These are phyloP conservation scores for Drosophila setifemur DNA, from an alignment of 1,140 invertebrate genomes.

Conservation along the genomic window DNA sequence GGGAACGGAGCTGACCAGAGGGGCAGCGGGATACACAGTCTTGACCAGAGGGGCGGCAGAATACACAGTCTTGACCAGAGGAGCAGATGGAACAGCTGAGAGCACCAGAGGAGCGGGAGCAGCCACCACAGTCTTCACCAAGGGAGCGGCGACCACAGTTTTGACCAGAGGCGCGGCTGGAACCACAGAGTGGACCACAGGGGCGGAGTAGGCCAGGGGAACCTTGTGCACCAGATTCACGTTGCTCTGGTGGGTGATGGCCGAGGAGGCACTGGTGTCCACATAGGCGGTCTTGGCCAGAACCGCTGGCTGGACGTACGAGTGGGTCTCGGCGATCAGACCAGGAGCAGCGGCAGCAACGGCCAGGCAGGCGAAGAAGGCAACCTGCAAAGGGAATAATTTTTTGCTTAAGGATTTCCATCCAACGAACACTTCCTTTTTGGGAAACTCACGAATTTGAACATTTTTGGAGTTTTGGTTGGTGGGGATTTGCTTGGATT, in stretches of 20 bases:
- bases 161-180: constrained; percentile 10
- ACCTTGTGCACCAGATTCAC: constrained; percentile 72
- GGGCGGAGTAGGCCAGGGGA: constrained; percentile 50
- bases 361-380: constrained; percentile 68
- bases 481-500: constrained; percentile 35
- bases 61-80: constrained; percentile 49
- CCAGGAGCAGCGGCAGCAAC: constrained; percentile 71
- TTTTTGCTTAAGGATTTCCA: background rate
- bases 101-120: constrained; percentile 70
- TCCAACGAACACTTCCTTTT: background rate
- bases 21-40: constrained; percentile 20
- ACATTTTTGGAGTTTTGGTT: constrained; percentile 54
- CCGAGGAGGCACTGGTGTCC: constrained; percentile 74
- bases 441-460: constrained; percentile 77
- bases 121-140: constrained; percentile 51
- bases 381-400: constrained; percentile 27
- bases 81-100: constrained; percentile 53
- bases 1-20: constrained; percentile 44
- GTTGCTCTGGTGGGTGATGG: constrained; percentile 83
- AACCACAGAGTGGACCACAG: constrained; percentile 51
- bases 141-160: constrained; percentile 39
- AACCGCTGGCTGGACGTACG: constrained; percentile 67
- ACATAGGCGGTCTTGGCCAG: constrained; percentile 67
- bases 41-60: constrained; percentile 74
- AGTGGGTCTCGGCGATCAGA: constrained; percentile 63